Evolutionary conservation across 2,888 invertebrate species (phyloP), one percentile per base, ranked within the genome.

Genomic region (Metallyticus violacea): DNA sequence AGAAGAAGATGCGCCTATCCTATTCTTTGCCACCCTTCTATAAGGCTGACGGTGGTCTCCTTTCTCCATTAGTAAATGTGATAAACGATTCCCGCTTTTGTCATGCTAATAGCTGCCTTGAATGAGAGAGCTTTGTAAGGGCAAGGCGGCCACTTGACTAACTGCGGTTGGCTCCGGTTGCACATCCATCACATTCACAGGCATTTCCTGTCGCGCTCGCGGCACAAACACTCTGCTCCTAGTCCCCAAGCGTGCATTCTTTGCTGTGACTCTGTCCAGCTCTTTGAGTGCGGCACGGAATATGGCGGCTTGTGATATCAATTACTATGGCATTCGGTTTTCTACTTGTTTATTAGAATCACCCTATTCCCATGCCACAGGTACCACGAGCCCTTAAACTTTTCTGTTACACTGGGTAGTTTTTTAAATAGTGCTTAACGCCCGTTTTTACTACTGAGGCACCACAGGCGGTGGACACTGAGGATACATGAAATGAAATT

Each of bases 61-160:
- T 81, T 81, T 81, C 84, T 87, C 89, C 89, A 89, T 90, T 89
- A 90, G 90, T 90, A 90, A 90, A 90, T 90, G 90, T 90, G 90
- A 90, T 90, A 90, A 90, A 90, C 90, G 90, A 90, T 89, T 84
- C 88, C 9, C 88, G 88, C 89, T 89, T 90, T 90, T 90, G 90
- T 90, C 89, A 90, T 88, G 89, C 87, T 89, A 89, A 89, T 86
- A 86, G 86, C 78, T 82, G 83, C 77, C 83, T 77, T 86, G 86
- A 86, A 86, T 62, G 76, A 86, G 86, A 86, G 76, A 28, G 86
- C 86, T 86, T 86, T 86, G 84, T 29, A 80, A 27, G 27, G 78
- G 29, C 25, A 62, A 79, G 81, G 81, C 22, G 29, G 76, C 30
- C 77, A 81, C 83, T 6, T 83, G 83, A 80, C 80, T 85, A 77